Evolutionary conservation across 2,797 vertebrate genomes (phyloP).

Genomic region (Eremophila alpestris): DNA sequence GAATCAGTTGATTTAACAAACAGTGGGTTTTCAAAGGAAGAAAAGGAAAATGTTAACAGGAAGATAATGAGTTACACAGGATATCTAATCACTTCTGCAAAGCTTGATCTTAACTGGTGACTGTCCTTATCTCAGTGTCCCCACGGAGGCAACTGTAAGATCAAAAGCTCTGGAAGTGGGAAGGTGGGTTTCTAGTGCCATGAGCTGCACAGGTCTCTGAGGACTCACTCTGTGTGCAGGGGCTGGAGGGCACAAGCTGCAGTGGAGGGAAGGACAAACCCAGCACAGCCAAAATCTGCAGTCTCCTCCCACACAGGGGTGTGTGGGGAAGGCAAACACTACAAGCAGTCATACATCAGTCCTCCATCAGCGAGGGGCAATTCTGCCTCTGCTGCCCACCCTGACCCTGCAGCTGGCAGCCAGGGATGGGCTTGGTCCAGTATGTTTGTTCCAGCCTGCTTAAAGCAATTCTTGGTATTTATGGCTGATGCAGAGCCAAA

Average conservation of each 20-base stretch:
- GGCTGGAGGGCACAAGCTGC: neutral
- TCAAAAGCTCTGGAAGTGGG: slow-evolving; percentile 9
- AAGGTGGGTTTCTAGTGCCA: neutral
- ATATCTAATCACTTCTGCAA: slow-evolving; percentile 17
- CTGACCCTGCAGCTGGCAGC: neutral
- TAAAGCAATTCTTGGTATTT: slow-evolving; percentile 18
- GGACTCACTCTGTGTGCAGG: fast-evolving
- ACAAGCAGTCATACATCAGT: neutral
- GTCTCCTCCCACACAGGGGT: neutral
- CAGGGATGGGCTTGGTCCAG: neutral
- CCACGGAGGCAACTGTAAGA: neutral
- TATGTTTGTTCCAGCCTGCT: neutral
- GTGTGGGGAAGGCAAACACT: neutral
- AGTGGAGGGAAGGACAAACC: fast-evolving
- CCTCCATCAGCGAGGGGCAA: neutral
- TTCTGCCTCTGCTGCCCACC: neutral
- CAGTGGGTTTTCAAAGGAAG: slow-evolving; percentile 16
- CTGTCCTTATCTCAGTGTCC: slow-evolving; percentile 13
- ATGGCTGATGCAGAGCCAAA: slow-evolving; percentile 8
- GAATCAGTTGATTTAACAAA: slow-evolving; percentile 16
- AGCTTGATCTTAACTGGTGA: neutral
- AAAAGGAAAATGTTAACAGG: slow-evolving; percentile 48
- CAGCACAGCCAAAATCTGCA: neutral
- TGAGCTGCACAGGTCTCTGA: neutral
- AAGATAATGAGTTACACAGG: slow-evolving; percentile 39